Base-by-base conservation (phyloP, 2,888 invertebrate genomes). In the Cactoblastis cactorum region DNA sequence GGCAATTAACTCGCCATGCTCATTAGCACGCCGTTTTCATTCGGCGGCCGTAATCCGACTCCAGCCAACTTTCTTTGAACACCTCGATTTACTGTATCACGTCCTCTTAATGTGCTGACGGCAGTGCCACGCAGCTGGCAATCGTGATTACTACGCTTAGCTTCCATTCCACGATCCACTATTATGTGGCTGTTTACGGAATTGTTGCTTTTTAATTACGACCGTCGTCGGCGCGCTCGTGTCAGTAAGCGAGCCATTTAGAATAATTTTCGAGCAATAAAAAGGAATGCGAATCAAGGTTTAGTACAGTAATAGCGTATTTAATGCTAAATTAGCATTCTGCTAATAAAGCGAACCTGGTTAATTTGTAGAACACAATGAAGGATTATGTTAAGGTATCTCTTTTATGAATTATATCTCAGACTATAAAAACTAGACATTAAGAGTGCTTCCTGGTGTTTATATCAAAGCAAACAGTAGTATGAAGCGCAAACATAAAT, bases 11-110 rank as follows among this genome's bases (percentile, higher is more conserved):
- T 79, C 57, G 77, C 77, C 72, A 72, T 74, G 76, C 82, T 86
- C 85, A 85, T 85, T 85, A 85, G 76, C 80, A 80, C 78, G 65
- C 75, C 77, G 80, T 84, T 85, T 74, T 76, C 83, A 83, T 85
- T 81, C 84, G 71, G 69, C 54, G 67, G 62, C 68, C 80, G 83
- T 80, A 80, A 81, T 78, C 81, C 63, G 34, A 38, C 18, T 66
- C 64, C 59, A 66, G 61, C 62, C 62, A 77, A 79, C 69, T 75
- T 78, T 82, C 77, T 78, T 79, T 74, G 66, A 73, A 69, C 66
- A 69, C 68, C 73, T 77, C 72, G 76, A 76, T 76, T 76, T 75
- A 79, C 74, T 76, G 71, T 77, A 74, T 73, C 70, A 75, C 70
- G 70, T 72, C 58, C 64, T 63, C 60, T 64, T 76, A 79, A 80